Percentiles rank a stretch among this genome's conserved stretches.
These are phyloP conservation scores for Aplochiton taeniatus DNA, from an alignment of 2,797 vertebrate genomes.

Conservation along the genomic window DNA sequence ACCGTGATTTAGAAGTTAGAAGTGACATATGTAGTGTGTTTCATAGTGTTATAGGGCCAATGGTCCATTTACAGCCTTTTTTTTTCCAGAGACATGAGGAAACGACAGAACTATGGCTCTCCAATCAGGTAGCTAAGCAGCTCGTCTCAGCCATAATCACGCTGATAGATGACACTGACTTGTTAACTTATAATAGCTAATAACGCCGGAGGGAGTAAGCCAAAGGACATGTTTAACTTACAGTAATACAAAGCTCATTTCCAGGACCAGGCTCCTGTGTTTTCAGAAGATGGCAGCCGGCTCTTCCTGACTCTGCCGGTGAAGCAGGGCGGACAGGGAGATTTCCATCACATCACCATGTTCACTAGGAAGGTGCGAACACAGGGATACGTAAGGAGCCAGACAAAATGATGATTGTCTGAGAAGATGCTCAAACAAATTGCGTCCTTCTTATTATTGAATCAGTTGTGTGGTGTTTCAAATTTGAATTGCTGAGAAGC, in stretches of 20 bases:
- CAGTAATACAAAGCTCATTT: slow-evolving; percentile 1
- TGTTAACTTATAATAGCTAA: not conserved
- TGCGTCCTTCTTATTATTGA: too few species aligned
- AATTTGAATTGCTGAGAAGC: too few species aligned
- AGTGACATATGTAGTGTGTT: too few species aligned
- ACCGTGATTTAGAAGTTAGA: too few species aligned
- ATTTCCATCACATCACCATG: slow-evolving; percentile 94
- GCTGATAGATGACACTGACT: not conserved
- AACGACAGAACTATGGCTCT: slow-evolving; percentile 83
- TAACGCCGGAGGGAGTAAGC: too few species aligned
- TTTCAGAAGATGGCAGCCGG: slow-evolving; percentile 83
- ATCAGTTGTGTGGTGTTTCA: too few species aligned
- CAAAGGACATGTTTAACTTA: not conserved
- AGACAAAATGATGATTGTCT: too few species aligned
- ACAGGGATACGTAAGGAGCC: too few species aligned
- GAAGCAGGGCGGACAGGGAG: slow-evolving; percentile 92
- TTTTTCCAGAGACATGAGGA: slow-evolving; percentile 84
- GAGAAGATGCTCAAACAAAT: too few species aligned
- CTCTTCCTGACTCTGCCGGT: slow-evolving; percentile 92
- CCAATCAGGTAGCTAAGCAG: slow-evolving; percentile 78
- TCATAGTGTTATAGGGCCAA: too few species aligned
- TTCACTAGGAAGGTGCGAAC: slow-evolving; percentile 86
- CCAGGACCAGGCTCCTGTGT: slow-evolving; percentile 83
- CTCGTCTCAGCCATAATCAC: too few species aligned
- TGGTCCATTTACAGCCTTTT: not conserved